Evolutionary conservation across 2,113 vertebrate species (phyloP).

Genomic region (Xenotilapia longispinis): DNA sequence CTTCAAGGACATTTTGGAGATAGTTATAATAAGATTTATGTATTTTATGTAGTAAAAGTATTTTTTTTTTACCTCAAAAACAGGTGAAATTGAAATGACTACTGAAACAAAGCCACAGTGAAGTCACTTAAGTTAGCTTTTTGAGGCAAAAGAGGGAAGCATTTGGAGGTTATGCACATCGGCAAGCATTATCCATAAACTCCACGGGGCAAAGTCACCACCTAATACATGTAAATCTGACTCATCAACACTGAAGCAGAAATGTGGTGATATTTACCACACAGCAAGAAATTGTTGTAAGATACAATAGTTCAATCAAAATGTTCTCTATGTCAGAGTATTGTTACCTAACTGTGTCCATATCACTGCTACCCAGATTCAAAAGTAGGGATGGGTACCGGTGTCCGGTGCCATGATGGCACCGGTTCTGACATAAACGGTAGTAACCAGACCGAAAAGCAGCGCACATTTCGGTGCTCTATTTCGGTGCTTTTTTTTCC

Average conservation of each 20-base stretch:
- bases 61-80: not conserved
- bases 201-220: fast-evolving
- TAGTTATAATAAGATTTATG: not conserved
- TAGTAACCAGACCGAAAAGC: too few relatives aligned
- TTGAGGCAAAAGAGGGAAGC: not conserved
- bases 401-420: too few relatives aligned
- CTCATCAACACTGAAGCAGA: not conserved
- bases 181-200: not conserved
- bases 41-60: not conserved
- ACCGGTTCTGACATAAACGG: too few relatives aligned
- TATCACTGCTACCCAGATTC: not conserved
- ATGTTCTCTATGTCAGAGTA: not conserved
- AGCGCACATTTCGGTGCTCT: too few relatives aligned
- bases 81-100: not conserved
- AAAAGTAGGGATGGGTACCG: too few relatives aligned
- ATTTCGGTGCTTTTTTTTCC: too few relatives aligned
- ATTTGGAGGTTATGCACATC: not conserved
- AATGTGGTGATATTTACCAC: not conserved
- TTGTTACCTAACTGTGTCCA: not conserved
- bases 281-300: not conserved
- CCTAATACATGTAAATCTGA: not conserved
- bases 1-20: not conserved
- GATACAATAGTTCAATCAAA: not conserved
- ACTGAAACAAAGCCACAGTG: not conserved
- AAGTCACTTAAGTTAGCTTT: not conserved